Percentiles rank a stretch among this genome's conserved stretches.
Conservation (phyloP, 2,113 vertebrate genomes). For the Probosciger aterrimus region DNA sequence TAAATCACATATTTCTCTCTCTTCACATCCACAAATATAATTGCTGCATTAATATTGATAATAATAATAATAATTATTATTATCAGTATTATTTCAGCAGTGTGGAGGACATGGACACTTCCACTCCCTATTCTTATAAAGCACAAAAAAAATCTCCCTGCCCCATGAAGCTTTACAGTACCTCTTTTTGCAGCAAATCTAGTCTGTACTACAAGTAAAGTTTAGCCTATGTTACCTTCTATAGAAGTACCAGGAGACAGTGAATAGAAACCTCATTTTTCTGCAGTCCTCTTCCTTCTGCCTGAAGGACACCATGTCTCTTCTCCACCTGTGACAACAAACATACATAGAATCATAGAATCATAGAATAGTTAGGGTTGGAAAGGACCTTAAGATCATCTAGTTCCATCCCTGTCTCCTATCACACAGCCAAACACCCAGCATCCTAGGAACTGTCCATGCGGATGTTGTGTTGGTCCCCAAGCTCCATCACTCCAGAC, state of each 20-base stretch:
- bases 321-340: fast-evolving
- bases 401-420: too few species aligned
- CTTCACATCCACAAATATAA: not conserved
- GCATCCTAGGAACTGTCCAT: fast-evolving
- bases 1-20: not conserved
- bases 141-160: not conserved
- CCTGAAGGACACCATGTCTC: not conserved
- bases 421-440: not conserved
- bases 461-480: too few species aligned
- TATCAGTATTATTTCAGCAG: not conserved
- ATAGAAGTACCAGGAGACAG: fast-evolving
- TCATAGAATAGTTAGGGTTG: too few species aligned
- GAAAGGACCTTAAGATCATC: too few species aligned
- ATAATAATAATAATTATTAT: too few species aligned
- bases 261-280: not conserved
- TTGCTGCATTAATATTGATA: too few species aligned
- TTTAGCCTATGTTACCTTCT: not conserved
- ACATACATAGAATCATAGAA: too few species aligned
- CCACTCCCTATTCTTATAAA: not conserved
- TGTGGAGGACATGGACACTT: not conserved
- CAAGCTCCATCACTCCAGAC: not conserved
- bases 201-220: too few species aligned
- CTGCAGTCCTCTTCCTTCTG: not conserved
- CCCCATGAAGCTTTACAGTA: not conserved
- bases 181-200: not conserved